Evolutionary conservation across 2,113 vertebrate species (phyloP), one percentile per base, ranked within the genome.

Genomic region (Eira barbara): DNA sequence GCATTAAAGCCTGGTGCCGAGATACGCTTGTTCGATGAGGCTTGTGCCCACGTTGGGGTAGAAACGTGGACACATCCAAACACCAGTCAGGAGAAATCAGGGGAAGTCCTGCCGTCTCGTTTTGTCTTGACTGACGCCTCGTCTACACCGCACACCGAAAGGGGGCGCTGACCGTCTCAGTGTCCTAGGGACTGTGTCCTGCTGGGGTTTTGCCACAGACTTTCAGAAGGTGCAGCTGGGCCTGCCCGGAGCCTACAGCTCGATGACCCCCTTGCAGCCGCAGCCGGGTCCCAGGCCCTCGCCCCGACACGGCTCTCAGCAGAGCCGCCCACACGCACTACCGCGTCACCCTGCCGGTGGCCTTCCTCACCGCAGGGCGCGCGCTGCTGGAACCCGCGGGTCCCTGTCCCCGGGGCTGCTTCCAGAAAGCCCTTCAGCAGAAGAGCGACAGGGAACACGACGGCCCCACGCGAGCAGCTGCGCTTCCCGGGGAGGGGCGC

Each of bases 71-170:
- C 0, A 0, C 4, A 0, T 1, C 31, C 29, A 34, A 2, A 1
- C 0, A 11, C 29, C 0, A 0, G 7, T 2, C 57, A 1, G 8
- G 39, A 31, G 25, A 18, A 20, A 4, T 1, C n/a, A 0, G 14
- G 0, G 18, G 17, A 15, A 6, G 4, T 1, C n/a, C 4, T 7
- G 67, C 61, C 31, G 12, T 31, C 59, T 4, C 12, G 36, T 12
- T 42, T 13, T 13, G 11, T 9, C 82, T 31, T 9, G 4, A 7
- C 45, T 0, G 31, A 25, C 29, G 2, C 39, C 20, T 0, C 6
- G 27, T 27, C 47, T 12, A n/a, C 18, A 15, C 3, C 3, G 0
- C 4, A 4, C 0, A 5, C 49, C 6, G 18, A 13, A 71, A 59
- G 27, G n/a, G 2, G n/a, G 49, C 6, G 3, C 1, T 34, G 39